A percentile compares a stretch with the other conserved stretches of the same genome.
Conservation (phyloP, 2,888 invertebrate species). For the Metopia argyrocephala region DNA sequence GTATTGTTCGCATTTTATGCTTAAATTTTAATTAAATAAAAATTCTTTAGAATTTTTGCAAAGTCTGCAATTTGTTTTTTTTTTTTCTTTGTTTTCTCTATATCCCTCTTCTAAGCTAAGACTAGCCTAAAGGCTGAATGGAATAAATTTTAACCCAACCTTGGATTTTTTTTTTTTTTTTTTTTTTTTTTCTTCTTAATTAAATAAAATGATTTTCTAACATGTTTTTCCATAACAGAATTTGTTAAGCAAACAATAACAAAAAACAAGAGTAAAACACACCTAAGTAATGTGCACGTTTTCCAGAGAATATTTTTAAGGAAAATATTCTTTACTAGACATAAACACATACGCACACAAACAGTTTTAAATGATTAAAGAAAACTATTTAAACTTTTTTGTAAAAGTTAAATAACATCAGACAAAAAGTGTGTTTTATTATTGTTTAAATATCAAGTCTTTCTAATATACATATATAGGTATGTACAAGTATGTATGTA, state of each 20-base stretch:
- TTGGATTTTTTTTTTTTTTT: too few relatives aligned
- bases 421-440: neutral
- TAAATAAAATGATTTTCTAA: slow-evolving; percentile 39
- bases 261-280: neutral
- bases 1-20: too few relatives aligned
- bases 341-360: neutral
- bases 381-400: neutral
- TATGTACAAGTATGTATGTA: neutral
- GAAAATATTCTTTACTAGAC: too few relatives aligned
- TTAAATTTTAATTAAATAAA: too few relatives aligned
- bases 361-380: neutral
- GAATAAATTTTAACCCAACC: neutral
- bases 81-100: too few relatives aligned
- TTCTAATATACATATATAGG: neutral
- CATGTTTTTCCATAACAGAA: slow-evolving; percentile 7
- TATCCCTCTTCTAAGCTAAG: neutral
- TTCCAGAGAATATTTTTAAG: too few relatives aligned
- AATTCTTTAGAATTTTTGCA: too few relatives aligned
- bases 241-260: neutral
- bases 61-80: too few relatives aligned
- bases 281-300: too few relatives aligned
- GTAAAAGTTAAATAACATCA: neutral
- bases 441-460: neutral
- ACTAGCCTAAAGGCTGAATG: neutral
- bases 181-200: too few relatives aligned